A percentile compares a stretch with the other conserved stretches of the same genome.
These are phyloP conservation scores for Coturnix japonica DNA, from an alignment of 2,113 vertebrate genomes.

Conservation along the genomic window DNA sequence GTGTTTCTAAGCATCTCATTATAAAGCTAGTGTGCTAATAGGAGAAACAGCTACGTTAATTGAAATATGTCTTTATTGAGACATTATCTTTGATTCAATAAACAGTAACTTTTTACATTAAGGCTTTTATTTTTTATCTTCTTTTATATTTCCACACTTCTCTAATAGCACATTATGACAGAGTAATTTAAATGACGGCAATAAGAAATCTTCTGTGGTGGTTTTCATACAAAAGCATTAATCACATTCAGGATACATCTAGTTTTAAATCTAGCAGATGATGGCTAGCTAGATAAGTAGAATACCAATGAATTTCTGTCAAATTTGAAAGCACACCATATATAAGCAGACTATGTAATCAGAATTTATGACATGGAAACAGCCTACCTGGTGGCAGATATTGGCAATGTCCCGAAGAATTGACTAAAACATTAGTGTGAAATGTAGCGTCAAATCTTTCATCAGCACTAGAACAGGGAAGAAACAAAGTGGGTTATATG, in stretches of 20 bases:
- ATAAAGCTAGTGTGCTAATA: background rate
- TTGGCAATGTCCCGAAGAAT: slow-evolving; percentile 85
- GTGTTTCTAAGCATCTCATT: background rate
- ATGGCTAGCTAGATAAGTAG: background rate
- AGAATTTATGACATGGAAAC: background rate
- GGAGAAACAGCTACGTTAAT: background rate
- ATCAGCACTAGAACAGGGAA: slow-evolving; percentile 84
- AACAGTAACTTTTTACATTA: background rate
- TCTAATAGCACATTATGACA: background rate
- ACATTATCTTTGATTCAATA: background rate
- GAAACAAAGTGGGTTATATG: slow-evolving; percentile 6
- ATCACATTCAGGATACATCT: background rate
- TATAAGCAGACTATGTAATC: background rate
- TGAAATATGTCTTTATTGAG: background rate
- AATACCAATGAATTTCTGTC: background rate
- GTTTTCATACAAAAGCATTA: background rate
- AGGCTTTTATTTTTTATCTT: background rate
- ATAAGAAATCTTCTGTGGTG: background rate
- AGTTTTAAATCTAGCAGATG: background rate
- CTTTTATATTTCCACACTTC: background rate
- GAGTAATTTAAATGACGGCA: background rate
- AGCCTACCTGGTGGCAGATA: slow-evolving; percentile 92
- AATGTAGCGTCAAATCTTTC: slow-evolving; percentile 93
- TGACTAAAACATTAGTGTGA: slow-evolving; percentile 92
- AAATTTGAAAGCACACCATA: background rate